A percentile compares a stretch with the other conserved stretches of the same genome.
phyloP scores from a whole-genome alignment of 2,888 invertebrate genomes.

The Diplazon laetatorius region DNA sequence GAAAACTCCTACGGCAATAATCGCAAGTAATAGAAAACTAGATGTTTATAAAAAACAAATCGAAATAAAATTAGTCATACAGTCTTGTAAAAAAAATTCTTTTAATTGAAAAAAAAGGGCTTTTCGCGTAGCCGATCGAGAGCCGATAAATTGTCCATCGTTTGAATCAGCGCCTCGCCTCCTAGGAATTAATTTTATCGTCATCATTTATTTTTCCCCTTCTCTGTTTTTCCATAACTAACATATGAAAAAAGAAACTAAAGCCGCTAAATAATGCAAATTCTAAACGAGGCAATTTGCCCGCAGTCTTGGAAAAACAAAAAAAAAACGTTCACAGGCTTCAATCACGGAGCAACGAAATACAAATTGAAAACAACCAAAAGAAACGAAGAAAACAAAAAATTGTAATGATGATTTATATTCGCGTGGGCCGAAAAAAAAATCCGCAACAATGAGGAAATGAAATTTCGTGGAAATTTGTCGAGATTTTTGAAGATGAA shows the following conservation, averaged over 20 bases:
- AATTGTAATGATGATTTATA: conserved; percentile 11
- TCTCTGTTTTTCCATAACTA: conserved; percentile 33
- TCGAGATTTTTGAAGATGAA: background rate
- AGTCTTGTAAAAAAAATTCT: no score
- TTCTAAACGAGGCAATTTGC: conserved; percentile 42
- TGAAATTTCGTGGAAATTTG: conserved; percentile 13
- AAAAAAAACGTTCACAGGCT: conserved; percentile 19
- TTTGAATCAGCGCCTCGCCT: conserved; percentile 47
- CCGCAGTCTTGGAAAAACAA: conserved; percentile 58
- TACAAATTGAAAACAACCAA: no score
- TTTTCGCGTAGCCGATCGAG: conserved; percentile 28
- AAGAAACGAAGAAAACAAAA: conserved; percentile 7
- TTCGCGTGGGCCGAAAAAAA: conserved; percentile 7
- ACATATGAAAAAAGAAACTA: no score
- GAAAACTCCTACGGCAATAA: conserved; percentile 14
- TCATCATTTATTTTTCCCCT: background rate
- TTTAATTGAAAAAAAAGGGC: no score
- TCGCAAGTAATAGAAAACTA: conserved; percentile 26
- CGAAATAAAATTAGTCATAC: no score
- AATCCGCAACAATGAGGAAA: conserved; percentile 43
- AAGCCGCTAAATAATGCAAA: conserved; percentile 29
- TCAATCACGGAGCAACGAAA: background rate
- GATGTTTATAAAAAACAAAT: conserved; percentile 28
- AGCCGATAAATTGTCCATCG: conserved; percentile 34
- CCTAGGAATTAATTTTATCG: conserved; percentile 54